These are phyloP conservation scores for Lagopus muta DNA, from an alignment of 2,113 vertebrate genomes.

Conservation along the genomic window DNA sequence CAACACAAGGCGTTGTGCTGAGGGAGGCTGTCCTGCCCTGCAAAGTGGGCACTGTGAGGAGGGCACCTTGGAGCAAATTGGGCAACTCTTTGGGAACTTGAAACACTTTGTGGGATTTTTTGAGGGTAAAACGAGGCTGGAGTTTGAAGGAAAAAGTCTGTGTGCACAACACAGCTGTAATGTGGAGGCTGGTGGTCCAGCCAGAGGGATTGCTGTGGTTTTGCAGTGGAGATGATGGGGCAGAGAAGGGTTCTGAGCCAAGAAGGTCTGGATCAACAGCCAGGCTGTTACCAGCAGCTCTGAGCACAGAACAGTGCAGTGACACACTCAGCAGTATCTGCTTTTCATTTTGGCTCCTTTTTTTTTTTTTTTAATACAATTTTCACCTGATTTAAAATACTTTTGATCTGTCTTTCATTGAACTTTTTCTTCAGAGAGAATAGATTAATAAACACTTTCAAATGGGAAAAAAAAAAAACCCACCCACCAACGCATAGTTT, in stretches of 20 bases:
- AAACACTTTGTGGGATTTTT: background rate
- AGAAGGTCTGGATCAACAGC: background rate
- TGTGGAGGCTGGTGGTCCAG: background rate
- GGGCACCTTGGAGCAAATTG: background rate
- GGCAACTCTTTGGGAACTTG: background rate
- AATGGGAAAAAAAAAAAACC: background rate
- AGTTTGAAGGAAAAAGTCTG: background rate
- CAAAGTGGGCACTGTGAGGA: background rate
- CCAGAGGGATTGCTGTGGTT: background rate
- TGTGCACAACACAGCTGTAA: rapidly evolving
- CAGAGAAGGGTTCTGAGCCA: background rate
- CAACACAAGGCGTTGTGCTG: rapidly evolving
- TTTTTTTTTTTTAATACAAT: background rate
- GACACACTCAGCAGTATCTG: background rate
- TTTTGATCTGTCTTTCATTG: slow-evolving; percentile 67
- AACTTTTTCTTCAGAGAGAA: slow-evolving; percentile 66
- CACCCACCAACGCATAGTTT: background rate
- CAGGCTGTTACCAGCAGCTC: background rate
- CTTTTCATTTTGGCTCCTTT: background rate
- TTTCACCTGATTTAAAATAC: slow-evolving; percentile 64
- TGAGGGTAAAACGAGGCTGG: background rate
- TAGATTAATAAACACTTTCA: slow-evolving; percentile 64
- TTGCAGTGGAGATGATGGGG: background rate
- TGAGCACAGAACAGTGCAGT: background rate
- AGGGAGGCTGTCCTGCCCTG: background rate